These are phyloP conservation scores for Saturnia pavonia DNA, from an alignment of 2,888 invertebrate species.

Conservation along the genomic window DNA sequence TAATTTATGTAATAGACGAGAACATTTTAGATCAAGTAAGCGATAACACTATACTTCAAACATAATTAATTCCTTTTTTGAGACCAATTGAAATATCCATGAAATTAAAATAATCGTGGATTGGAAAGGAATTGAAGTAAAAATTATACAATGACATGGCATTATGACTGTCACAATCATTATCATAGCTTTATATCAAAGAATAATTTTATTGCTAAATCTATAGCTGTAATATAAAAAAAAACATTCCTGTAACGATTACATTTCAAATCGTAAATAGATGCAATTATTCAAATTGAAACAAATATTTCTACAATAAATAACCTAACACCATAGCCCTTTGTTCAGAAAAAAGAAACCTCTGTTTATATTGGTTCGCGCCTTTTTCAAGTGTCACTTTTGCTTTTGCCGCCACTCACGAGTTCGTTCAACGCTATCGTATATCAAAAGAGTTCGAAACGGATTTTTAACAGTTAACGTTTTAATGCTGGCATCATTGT, in stretches of 20 bases:
- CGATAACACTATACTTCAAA: neutral
- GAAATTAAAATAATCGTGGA: neutral
- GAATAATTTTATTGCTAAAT: neutral
- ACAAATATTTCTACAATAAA: constrained; percentile 18
- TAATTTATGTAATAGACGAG: neutral
- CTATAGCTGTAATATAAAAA: neutral
- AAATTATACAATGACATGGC: neutral
- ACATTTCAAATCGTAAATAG: neutral
- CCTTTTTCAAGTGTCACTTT: constrained; percentile 80
- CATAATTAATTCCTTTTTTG: neutral
- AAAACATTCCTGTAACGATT: neutral
- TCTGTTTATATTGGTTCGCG: constrained; percentile 77
- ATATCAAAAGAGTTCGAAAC: constrained; percentile 71
- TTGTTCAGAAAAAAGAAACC: constrained; percentile 62
- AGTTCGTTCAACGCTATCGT: constrained; percentile 74
- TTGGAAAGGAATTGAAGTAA: neutral
- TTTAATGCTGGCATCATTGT: constrained; percentile 73
- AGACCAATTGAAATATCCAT: too few relatives aligned
- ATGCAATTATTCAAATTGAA: constrained; percentile 12
- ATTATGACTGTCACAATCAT: too few relatives aligned
- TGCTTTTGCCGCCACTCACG: constrained; percentile 72
- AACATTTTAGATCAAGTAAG: neutral
- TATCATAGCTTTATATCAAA: too few relatives aligned
- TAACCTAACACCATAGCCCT: constrained; percentile 14
- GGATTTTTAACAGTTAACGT: constrained; percentile 51